These are phyloP conservation scores for Synodontis membranacea DNA, from an alignment of 2,113 vertebrate genomes.

Conservation along the genomic window DNA sequence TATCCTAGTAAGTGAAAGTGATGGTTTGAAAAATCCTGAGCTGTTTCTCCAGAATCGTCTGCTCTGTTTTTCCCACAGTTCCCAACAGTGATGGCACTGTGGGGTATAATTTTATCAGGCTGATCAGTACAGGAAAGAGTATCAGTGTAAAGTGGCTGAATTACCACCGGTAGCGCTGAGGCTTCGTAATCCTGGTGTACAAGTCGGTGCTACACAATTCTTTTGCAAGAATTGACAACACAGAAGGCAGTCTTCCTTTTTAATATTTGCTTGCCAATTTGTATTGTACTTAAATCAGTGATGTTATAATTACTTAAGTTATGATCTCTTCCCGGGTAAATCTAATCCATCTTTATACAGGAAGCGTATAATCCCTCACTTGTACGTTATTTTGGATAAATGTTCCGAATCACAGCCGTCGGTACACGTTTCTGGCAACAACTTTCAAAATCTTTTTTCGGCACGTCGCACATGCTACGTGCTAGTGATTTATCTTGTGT, in stretches of 20 bases:
- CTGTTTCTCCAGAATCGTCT: not conserved
- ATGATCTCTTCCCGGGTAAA: not conserved
- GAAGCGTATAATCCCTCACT: not conserved
- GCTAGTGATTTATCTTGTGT: not conserved
- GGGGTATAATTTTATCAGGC: not conserved
- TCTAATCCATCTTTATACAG: not conserved
- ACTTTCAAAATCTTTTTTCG: no score
- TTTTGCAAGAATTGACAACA: not conserved
- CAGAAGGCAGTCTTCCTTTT: no score
- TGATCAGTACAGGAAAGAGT: not conserved
- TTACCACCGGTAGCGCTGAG: not conserved
- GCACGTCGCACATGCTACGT: no score
- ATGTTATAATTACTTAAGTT: not conserved
- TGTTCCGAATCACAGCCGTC: no score
- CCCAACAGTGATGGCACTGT: not conserved
- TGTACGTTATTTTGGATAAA: not conserved
- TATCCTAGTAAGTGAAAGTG: not conserved
- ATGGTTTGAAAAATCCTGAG: not conserved
- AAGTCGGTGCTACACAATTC: no score
- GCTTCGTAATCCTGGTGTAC: not conserved
- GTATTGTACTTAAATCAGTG: not conserved
- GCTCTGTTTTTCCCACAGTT: not conserved
- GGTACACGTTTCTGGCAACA: no score
- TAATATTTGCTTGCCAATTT: not conserved
- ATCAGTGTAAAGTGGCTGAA: not conserved